Conservation (phyloP, 2,888 invertebrate species). For the Drosophila subsilvestris region DNA sequence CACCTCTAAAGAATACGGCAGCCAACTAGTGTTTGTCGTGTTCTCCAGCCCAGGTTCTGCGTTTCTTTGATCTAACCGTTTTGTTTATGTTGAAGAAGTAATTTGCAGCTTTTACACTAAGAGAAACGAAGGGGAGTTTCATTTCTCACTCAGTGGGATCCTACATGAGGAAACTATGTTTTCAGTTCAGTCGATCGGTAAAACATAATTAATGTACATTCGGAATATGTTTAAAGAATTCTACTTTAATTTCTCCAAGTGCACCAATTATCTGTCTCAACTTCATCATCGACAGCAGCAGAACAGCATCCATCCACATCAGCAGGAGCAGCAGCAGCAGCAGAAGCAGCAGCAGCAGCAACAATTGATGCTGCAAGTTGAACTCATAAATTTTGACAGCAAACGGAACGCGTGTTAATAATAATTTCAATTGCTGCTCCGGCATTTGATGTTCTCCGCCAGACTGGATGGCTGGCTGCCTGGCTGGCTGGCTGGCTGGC, state of each 20-base stretch:
- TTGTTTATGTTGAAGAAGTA: constrained; percentile 67
- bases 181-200: too few relatives aligned
- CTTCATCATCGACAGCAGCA: constrained; percentile 35
- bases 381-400: constrained; percentile 74
- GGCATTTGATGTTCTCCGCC: constrained; percentile 49
- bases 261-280: constrained; percentile 40
- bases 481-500: constrained; percentile 10
- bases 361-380: constrained; percentile 46
- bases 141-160: too few relatives aligned
- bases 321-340: constrained; percentile 24
- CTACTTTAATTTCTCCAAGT: constrained; percentile 1
- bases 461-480: constrained; percentile 12
- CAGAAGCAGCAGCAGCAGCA: constrained; percentile 33
- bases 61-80: constrained; percentile 66
- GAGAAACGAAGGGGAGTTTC: background rate
- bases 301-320: background rate
- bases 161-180: too few relatives aligned
- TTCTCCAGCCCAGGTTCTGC: constrained; percentile 10
- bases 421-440: constrained; percentile 50
- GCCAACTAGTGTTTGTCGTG: constrained; percentile 8
- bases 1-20: constrained; percentile 15
- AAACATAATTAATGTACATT: background rate
- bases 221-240: background rate
- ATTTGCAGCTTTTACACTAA: constrained; percentile 54
- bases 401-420: constrained; percentile 61